These are phyloP conservation scores for Athetis lepigone DNA, from an alignment of 2,888 invertebrate species.

Conservation along the genomic window DNA sequence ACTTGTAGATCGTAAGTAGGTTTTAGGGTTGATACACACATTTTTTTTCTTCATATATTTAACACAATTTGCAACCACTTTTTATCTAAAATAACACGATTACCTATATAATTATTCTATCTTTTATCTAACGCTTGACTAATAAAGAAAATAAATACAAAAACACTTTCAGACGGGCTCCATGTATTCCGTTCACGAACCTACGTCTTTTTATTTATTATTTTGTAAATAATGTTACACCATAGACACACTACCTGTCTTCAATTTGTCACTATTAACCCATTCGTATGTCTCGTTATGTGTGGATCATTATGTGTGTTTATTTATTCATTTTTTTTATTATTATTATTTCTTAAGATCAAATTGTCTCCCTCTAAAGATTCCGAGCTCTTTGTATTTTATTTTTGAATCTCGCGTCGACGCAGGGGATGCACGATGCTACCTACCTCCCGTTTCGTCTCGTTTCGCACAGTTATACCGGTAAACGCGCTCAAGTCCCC, in stretches of 20 bases:
- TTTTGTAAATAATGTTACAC: conserved; percentile 79
- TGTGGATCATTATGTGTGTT: conserved; percentile 80
- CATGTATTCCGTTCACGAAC: conserved; percentile 62
- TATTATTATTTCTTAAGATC: conserved; percentile 71
- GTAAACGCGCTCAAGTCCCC: conserved; percentile 66
- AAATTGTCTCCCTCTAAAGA: conserved; percentile 89
- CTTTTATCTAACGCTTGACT: conserved; percentile 45
- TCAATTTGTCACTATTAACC: conserved; percentile 85
- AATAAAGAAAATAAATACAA: conserved; percentile 28
- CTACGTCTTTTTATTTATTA: conserved; percentile 63
- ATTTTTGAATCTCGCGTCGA: conserved; percentile 84
- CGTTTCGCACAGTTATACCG: conserved; percentile 61
- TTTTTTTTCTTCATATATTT: conserved; percentile 12
- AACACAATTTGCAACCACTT: conserved; percentile 45
- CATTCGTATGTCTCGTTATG: conserved; percentile 82
- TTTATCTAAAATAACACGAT: conserved; percentile 32
- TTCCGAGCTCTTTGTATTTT: conserved; percentile 84
- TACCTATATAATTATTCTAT: conserved; percentile 15
- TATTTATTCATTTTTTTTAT: conserved; percentile 69
- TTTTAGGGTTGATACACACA: conserved; percentile 32
- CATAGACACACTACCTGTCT: conserved; percentile 81
- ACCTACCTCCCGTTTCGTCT: conserved; percentile 83
- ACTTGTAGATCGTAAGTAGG: conserved; percentile 33
- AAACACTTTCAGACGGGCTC: conserved; percentile 72
- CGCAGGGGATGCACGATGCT: conserved; percentile 91